phyloP scores from a whole-genome alignment of 1,140 invertebrate species.

The Metopolophium dirhodum region DNA sequence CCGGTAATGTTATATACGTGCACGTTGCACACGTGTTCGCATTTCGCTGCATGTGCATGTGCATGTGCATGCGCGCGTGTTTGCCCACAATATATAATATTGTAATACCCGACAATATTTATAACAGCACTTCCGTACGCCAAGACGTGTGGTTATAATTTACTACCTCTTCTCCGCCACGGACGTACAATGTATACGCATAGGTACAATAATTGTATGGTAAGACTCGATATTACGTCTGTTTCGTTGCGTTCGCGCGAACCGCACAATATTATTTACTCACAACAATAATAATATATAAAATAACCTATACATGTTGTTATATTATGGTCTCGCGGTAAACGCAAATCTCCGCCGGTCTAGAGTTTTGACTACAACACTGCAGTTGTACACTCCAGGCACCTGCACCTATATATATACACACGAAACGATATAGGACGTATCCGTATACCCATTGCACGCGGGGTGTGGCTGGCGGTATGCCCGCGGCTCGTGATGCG shows the following conservation, averaged over 20 bases:
- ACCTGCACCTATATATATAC: not conserved
- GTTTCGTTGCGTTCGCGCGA: not conserved
- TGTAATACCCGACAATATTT: not conserved
- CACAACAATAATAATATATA: too few relatives aligned
- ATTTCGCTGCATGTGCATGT: not conserved
- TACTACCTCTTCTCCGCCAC: not conserved
- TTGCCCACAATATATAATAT: not conserved
- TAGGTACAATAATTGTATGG: not conserved
- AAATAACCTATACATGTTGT: too few relatives aligned
- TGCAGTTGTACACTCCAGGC: not conserved
- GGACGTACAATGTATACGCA: not conserved
- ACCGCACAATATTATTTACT: not conserved
- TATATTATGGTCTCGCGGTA: not conserved
- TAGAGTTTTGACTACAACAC: not conserved
- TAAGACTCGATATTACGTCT: not conserved
- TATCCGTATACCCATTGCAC: not conserved
- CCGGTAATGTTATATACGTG: not conserved
- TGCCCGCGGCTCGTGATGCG: not conserved
- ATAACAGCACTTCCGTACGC: not conserved
- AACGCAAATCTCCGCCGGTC: not conserved
- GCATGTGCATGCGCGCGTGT: not conserved
- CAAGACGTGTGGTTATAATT: not conserved
- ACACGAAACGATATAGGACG: not conserved
- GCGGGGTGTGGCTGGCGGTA: not conserved
- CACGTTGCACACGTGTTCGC: constrained; percentile 6